Evolutionary conservation across 1,140 invertebrate species (phyloP), one percentile per base, ranked within the genome.

Genomic region (Nautilus pompilius): DNA sequence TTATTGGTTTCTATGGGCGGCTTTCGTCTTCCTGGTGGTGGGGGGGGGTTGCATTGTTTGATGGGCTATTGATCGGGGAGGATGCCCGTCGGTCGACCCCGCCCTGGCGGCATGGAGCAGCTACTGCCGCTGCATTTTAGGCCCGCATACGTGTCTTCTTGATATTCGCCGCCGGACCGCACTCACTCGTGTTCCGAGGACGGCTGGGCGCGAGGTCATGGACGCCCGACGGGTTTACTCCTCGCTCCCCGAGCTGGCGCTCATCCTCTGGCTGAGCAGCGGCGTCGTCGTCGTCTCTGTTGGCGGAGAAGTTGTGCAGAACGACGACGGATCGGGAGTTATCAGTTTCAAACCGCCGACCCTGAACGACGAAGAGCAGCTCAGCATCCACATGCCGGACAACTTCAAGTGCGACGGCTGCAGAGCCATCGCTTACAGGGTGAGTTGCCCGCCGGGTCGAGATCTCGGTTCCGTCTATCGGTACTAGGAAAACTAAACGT

Each of bases 321-420:
- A 29, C 29, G 20, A 36, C 41, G 51, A 22, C 48, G 3, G 49
- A 62, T 3, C 51, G 60, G 3, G 33, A 0, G 45, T 49, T 4
- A 63, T 71, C 6, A 67, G 62, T 29, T 75, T 75, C 29, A 61
- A 60, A 8, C 55, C 74, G 17, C 75, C 77, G 0, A 57, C 66
- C 15, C 55, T 82, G 54, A 68, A 69, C 55, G 80, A 82, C 49
- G 79, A 80, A 65, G 79, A 80, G 60, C 62, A 60, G 4, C 66
- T 76, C 46, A 79, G 77, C 53, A 56, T 56, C 8, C 72, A 74
- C 30, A 77, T 82, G 70, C 80, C 80, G 15, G 29, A 56, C n/a
- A 58, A 67, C 34, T 41, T 82, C n/a, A 75, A 73, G 58, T 82
- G 80, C 71, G 80, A 82, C 69, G 80, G 71, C 20, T 82, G 80